Percentiles rank a stretch among this genome's conserved stretches.
phyloP scores from a whole-genome alignment of 2,113 vertebrate genomes.

The Centrocercus urophasianus region DNA sequence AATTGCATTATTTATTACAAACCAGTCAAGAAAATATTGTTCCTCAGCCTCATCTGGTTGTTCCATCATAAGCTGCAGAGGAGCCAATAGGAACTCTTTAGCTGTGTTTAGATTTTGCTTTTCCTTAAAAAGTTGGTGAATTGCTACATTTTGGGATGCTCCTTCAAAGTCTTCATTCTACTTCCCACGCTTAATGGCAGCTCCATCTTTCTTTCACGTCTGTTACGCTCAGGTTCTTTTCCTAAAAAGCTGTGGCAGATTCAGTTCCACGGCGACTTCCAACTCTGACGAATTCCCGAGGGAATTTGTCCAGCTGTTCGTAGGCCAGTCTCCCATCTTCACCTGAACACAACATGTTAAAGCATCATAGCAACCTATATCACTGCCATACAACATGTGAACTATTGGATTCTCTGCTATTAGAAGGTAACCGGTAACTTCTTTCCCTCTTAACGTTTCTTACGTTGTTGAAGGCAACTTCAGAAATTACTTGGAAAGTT shows the following conservation, averaged over 20 bases:
- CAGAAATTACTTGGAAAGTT: not conserved
- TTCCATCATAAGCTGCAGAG: constrained; percentile 45
- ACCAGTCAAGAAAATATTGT: not conserved
- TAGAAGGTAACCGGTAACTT: not conserved
- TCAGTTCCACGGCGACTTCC: constrained; percentile 84
- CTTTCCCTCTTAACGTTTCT: not conserved
- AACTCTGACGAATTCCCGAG: constrained; percentile 83
- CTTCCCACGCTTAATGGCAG: not conserved
- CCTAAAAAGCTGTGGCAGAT: constrained; percentile 88
- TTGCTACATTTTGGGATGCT: not conserved
- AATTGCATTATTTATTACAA: not conserved
- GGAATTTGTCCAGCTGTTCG: constrained; percentile 90
- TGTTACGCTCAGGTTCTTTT: not conserved
- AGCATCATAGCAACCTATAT: not conserved
- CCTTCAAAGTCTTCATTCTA: not conserved
- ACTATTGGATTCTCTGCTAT: not conserved
- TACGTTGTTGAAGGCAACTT: not conserved
- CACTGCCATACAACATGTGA: not conserved
- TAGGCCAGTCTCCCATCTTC: constrained; percentile 94
- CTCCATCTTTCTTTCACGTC: not conserved
- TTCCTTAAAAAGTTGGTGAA: not conserved
- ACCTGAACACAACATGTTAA: constrained; percentile 76
- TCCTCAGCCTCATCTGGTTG: not conserved
- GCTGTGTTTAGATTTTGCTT: not conserved
- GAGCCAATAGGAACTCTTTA: not conserved